A percentile compares a stretch with the other conserved stretches of the same genome.
Conservation (phyloP, 2,797 vertebrate genomes). For the Monodelphis domestica region DNA sequence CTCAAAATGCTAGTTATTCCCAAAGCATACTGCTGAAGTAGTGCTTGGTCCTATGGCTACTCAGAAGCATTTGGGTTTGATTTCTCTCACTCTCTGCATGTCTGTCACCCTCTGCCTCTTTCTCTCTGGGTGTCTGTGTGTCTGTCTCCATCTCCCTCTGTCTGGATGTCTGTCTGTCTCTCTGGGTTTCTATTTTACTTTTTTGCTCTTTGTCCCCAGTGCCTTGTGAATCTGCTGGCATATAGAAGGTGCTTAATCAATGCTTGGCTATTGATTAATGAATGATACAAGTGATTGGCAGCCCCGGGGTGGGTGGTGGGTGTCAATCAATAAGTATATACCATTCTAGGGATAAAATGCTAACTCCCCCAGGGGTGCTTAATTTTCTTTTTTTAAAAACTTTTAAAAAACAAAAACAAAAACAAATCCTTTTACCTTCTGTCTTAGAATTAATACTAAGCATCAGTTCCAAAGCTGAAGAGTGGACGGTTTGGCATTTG, state of each 20-base stretch:
- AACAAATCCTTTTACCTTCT: too few species aligned
- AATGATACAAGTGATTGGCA: not conserved
- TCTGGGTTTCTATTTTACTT: not conserved
- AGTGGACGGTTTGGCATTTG: too few species aligned
- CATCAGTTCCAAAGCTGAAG: too few species aligned
- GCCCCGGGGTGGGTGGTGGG: too few species aligned
- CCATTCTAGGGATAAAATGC: not conserved
- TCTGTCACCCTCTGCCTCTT: too few species aligned
- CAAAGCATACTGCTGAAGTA: slow-evolving; percentile 27
- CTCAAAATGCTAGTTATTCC: not conserved
- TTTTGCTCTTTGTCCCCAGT: not conserved
- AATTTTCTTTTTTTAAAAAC: too few species aligned
- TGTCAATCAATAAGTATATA: slow-evolving; percentile 21
- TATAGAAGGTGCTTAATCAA: not conserved
- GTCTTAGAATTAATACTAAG: too few species aligned
- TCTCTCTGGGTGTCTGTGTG: too few species aligned
- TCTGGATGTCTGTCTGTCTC: not conserved
- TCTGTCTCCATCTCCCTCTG: not conserved
- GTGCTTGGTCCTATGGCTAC: slow-evolving; percentile 12
- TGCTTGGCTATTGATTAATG: not conserved
- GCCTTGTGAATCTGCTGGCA: not conserved
- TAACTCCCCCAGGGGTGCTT: not conserved
- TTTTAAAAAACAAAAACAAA: too few species aligned
- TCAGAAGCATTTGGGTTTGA: not conserved
- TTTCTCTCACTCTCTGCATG: not conserved